These are phyloP conservation scores for Fregetta grallaria DNA, from an alignment of 2,113 vertebrate species.

Conservation along the genomic window DNA sequence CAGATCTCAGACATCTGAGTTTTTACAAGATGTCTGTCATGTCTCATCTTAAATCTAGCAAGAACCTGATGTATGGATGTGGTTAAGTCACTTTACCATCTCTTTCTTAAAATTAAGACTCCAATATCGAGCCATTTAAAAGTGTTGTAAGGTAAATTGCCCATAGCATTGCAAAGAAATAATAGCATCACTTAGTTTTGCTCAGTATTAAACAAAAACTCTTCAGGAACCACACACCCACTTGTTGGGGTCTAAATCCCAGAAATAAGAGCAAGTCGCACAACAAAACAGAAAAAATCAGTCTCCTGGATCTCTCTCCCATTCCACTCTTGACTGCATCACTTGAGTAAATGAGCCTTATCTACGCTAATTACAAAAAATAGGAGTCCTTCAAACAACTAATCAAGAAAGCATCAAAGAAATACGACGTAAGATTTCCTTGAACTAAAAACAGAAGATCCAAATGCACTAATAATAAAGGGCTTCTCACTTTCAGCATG, in stretches of 20 bases:
- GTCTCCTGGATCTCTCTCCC: not conserved
- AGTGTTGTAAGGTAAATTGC: not conserved
- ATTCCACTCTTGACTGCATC: not conserved
- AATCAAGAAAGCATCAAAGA: not conserved
- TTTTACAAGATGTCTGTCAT: not conserved
- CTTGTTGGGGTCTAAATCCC: not conserved
- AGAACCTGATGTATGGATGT: not conserved
- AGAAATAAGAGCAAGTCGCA: not conserved
- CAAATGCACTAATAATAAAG: not conserved
- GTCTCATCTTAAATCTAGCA: not conserved
- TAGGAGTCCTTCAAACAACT: not conserved
- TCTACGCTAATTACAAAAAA: not conserved
- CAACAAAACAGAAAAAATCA: not conserved
- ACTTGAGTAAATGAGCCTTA: not conserved
- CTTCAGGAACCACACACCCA: not conserved
- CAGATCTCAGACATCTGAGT: not conserved
- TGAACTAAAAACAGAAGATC: not conserved
- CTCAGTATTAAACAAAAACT: not conserved
- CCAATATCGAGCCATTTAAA: not conserved
- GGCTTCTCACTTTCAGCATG: not conserved
- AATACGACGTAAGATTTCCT: not conserved
- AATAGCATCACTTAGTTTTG: not conserved
- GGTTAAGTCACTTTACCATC: not conserved
- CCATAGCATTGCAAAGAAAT: not conserved
- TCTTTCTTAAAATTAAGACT: not conserved